phyloP scores from a whole-genome alignment of 2,797 vertebrate species.

The Cheirogaleus major region DNA sequence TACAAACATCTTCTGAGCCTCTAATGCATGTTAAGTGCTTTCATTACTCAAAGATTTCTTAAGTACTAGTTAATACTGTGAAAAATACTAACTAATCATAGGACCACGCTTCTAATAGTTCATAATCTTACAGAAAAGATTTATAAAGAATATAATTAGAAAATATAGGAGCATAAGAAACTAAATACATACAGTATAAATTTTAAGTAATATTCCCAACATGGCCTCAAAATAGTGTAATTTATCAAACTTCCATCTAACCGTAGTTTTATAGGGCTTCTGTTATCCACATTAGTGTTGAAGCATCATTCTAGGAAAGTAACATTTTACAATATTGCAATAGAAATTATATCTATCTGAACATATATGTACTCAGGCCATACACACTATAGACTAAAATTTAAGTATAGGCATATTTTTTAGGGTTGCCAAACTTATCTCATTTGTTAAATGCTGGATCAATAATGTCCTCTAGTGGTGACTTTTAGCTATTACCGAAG shows the following conservation, averaged over 20 bases:
- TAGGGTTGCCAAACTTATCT: not conserved
- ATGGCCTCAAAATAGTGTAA: not conserved
- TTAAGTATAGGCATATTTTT: not conserved
- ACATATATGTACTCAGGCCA: not conserved
- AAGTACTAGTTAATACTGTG: not conserved
- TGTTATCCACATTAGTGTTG: not conserved
- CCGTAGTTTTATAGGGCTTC: not conserved
- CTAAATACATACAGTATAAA: not conserved
- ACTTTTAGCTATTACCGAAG: not conserved
- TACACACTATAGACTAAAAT: not conserved
- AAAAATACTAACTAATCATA: not conserved
- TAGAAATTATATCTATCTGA: not conserved
- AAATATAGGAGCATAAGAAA: not conserved
- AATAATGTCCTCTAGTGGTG: conserved; percentile 72
- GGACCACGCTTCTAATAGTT: not conserved
- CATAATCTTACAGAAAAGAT: not conserved
- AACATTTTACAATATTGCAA: not conserved
- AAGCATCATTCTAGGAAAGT: not conserved
- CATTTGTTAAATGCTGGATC: not conserved
- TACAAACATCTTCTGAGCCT: conserved; percentile 3
- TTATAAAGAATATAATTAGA: not conserved
- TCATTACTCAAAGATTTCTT: conserved; percentile 10
- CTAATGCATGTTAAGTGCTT: not conserved
- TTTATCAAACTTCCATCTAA: conserved; percentile 9
- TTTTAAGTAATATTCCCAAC: not conserved